A percentile compares a stretch with the other conserved stretches of the same genome.
phyloP scores from a whole-genome alignment of 2,888 invertebrate genomes.

The Campoplex capitator region DNA sequence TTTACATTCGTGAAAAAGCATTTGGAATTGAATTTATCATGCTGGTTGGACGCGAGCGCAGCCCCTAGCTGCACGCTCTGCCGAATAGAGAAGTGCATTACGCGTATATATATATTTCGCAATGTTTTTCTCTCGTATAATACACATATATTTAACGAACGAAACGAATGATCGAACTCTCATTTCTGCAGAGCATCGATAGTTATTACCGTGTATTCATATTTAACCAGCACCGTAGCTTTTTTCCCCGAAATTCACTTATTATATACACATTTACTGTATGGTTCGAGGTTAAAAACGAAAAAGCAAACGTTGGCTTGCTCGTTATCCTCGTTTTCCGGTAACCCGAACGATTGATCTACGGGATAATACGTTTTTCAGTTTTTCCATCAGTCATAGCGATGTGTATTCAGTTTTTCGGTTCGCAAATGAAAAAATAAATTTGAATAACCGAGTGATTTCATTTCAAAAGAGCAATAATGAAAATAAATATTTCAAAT shows the following conservation, averaged over 20 bases:
- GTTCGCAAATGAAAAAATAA: no score
- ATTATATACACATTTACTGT: conserved; percentile 20
- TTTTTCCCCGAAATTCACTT: conserved; percentile 38
- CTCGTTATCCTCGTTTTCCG: not conserved
- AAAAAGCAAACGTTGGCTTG: not conserved
- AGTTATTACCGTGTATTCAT: not conserved
- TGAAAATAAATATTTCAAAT: not conserved
- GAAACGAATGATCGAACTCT: conserved; percentile 58
- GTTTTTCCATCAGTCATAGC: not conserved
- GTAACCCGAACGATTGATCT: not conserved
- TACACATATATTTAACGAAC: conserved; percentile 27
- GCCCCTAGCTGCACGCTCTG: conserved; percentile 16
- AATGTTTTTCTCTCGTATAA: not conserved
- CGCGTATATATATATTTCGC: not conserved
- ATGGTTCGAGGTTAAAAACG: conserved; percentile 2
- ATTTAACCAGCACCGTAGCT: conserved; percentile 8
- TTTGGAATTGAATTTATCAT: conserved; percentile 74
- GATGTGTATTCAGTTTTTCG: not conserved
- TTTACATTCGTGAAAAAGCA: conserved; percentile 80
- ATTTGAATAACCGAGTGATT: not conserved
- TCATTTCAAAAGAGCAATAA: not conserved
- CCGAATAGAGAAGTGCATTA: conserved; percentile 9
- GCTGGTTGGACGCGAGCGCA: conserved; percentile 65
- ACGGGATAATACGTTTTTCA: not conserved
- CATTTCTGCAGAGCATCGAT: conserved; percentile 39